Conservation (phyloP, 2,113 vertebrate genomes). For the Herpailurus yagouaroundi region DNA sequence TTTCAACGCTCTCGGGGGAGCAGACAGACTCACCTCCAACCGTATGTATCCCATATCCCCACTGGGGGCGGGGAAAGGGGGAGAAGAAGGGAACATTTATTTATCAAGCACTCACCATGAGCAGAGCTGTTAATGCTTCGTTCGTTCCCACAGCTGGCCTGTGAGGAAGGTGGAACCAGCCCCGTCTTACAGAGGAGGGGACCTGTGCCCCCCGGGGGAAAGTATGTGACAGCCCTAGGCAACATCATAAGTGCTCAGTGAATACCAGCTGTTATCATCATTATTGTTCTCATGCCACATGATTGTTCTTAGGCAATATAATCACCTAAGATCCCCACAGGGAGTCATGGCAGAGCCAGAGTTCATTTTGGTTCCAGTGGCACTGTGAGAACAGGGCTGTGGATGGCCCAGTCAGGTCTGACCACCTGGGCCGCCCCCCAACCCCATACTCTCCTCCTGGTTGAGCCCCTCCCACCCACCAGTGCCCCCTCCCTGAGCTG, state of each 20-base stretch:
- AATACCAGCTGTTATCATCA: rapidly evolving
- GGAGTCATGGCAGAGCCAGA: neutral
- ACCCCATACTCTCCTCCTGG: neutral
- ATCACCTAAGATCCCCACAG: neutral
- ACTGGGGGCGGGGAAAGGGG: neutral
- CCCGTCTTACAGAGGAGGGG: neutral
- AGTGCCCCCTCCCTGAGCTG: neutral
- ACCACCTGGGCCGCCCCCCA: rapidly evolving
- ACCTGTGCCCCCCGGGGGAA: neutral
- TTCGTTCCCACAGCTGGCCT: neutral
- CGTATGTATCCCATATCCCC: constrained; percentile 87
- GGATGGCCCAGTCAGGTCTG: neutral
- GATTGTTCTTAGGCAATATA: neutral
- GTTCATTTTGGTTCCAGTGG: neutral
- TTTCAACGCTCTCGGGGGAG: constrained; percentile 97
- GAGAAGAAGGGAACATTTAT: rapidly evolving
- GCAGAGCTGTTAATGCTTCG: rapidly evolving
- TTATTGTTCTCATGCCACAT: neutral
- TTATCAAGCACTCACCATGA: rapidly evolving
- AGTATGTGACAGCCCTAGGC: neutral
- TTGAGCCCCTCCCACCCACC: rapidly evolving
- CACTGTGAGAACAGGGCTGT: neutral
- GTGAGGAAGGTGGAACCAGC: no score
- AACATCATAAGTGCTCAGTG: rapidly evolving
- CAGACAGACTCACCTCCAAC: constrained; percentile 94